Evolutionary conservation across 1,140 invertebrate genomes (phyloP), one percentile per base, ranked within the genome.

Genomic region (Drosophila paulistorum): DNA sequence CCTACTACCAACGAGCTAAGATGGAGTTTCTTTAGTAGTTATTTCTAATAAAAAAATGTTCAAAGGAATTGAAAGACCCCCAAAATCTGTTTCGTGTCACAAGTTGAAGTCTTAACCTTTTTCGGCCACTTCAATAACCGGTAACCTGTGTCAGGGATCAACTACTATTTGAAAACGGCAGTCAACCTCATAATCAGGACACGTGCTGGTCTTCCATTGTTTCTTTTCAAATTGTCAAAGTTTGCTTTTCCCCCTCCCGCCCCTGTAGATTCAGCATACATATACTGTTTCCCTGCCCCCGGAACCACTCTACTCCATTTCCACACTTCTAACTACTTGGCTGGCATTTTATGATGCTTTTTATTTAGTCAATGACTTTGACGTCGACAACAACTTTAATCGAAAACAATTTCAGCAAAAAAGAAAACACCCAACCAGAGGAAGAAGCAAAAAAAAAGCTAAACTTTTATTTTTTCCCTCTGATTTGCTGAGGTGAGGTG

Each of bases 351-450:
- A 87, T 87, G 76, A 86, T 82, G 83, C 83, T 87, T 73, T 82
- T 86, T 89, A 87, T 86, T 86, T 86, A 86, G 83, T 83, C 84
- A 87, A 87, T 83, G 83, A 83, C 83, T 86, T 86, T 86, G 83
- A 86, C 83, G 83, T 77, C 74, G 65, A 71, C 75, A 76, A 80
- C 83, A 86, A 87, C 83, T 86, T 86, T 86, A 86, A 86, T 86
- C 83, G 83, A 86, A 86, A 83, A 72, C 83, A 83, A 83, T 86
- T 77, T 9, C 39, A 37, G 35, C 42, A 55, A 17, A 62, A 14
- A 39, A 41, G n/a, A 55, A 23, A 45, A 61, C 42, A 48, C 59
- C 39, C 30, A 30, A 30, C 30, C 30, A 30, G 6, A 30, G 30
- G 6, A 59, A 64, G 9, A n/a, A 62, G 13, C 14, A 23, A 45